Percentiles rank a stretch among this genome's conserved stretches.
Evolutionary conservation across 2,797 vertebrate species (phyloP).

Genomic region (Scomberomorus guttatus): DNA sequence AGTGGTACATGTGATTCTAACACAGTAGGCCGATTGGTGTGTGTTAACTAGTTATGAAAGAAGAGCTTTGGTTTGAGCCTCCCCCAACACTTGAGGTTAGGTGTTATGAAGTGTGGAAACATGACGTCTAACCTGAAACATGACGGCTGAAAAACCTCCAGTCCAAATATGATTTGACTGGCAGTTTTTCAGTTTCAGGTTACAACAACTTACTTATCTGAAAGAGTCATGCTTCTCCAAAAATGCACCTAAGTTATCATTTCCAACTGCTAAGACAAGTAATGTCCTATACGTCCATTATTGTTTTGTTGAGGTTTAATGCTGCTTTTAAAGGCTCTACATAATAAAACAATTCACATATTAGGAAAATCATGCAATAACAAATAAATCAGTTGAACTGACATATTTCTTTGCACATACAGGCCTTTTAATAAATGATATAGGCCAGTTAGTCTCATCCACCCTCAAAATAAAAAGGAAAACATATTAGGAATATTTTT

Average conservation of each 20-base stretch:
- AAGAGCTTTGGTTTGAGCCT: not conserved
- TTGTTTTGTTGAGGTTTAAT: not conserved
- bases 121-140: not conserved
- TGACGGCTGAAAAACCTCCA: not conserved
- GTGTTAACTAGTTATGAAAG: not conserved
- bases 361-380: not conserved
- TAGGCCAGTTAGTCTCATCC: not conserved
- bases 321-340: not conserved
- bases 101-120: not conserved
- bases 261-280: not conserved
- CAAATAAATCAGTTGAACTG: not conserved
- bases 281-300: not conserved
- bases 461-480: not conserved
- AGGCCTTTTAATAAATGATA: not conserved
- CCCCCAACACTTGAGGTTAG: not conserved
- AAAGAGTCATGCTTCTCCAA: not conserved
- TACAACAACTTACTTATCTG: not conserved
- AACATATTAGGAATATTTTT: not conserved
- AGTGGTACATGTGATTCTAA: not conserved
- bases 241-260: not conserved
- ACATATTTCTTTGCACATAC: not conserved
- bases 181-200: constrained; percentile 1
- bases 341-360: not conserved
- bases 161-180: not conserved
- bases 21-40: not conserved